A percentile compares a stretch with the other conserved stretches of the same genome.
Conservation (phyloP, 1,140 invertebrate genomes). For the Micrasema minimum region DNA sequence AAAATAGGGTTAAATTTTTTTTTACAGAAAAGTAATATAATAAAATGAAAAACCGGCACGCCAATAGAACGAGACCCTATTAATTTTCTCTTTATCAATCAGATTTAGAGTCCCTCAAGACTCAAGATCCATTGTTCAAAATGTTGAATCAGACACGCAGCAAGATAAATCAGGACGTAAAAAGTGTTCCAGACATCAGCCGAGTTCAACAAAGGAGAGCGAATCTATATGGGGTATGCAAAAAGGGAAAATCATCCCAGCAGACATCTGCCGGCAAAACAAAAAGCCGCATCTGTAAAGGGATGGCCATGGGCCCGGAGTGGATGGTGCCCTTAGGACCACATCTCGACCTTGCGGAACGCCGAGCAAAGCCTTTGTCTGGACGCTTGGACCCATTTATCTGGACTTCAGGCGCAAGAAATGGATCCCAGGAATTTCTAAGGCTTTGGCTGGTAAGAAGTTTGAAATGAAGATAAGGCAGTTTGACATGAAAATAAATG, state of each 20-base stretch:
- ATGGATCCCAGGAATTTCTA: background rate
- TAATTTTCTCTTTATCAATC: too few species aligned
- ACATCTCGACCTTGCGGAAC: slow-evolving; percentile 14
- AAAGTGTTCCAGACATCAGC: slow-evolving; percentile 22
- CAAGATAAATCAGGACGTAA: background rate
- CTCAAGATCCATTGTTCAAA: too few species aligned
- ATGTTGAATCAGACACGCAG: too few species aligned
- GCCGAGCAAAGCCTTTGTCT: slow-evolving; percentile 11
- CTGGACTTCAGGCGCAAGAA: background rate
- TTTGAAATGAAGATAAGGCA: background rate
- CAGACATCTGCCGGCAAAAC: slow-evolving; percentile 28
- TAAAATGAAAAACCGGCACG: too few species aligned
- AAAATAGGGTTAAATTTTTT: too few species aligned
- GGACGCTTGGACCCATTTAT: background rate
- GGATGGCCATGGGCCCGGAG: slow-evolving; percentile 19
- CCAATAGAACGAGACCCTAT: too few species aligned
- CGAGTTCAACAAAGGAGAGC: slow-evolving; percentile 16
- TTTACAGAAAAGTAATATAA: too few species aligned
- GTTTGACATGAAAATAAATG: background rate
- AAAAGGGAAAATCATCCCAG: slow-evolving; percentile 25
- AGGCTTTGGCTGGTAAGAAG: too few species aligned
- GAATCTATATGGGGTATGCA: slow-evolving; percentile 10
- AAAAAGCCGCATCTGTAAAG: slow-evolving; percentile 21
- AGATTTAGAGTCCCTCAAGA: too few species aligned
- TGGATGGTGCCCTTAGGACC: slow-evolving; percentile 15